Evolutionary conservation across 2,113 vertebrate genomes (phyloP).

Genomic region (Alexandromys fortis): DNA sequence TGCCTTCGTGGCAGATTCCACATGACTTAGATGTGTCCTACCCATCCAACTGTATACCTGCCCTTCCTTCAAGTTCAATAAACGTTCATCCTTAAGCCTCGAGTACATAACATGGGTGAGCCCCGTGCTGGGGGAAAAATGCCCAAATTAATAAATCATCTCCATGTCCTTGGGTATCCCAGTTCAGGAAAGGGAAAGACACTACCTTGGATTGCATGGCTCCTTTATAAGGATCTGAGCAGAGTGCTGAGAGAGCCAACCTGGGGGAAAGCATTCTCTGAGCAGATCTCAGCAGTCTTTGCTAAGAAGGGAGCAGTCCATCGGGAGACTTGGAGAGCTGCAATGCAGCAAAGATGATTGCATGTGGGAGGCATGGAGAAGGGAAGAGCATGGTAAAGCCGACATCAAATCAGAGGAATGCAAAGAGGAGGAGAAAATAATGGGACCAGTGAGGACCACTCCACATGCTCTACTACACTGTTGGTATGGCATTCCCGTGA

Average conservation of each 20-base stretch:
- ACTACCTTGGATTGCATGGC: neutral
- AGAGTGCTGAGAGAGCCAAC: neutral
- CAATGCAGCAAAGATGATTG: neutral
- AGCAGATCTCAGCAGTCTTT: neutral
- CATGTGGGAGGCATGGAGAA: neutral
- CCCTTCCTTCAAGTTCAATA: neutral
- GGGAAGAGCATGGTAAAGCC: fast-evolving
- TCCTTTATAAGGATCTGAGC: neutral
- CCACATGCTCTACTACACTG: neutral
- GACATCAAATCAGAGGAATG: neutral
- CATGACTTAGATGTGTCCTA: neutral
- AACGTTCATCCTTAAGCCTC: neutral
- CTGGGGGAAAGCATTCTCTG: neutral
- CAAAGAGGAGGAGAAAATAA: neutral
- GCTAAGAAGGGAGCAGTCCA: neutral
- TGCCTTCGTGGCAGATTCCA: neutral
- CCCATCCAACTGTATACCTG: neutral
- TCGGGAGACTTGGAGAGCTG: neutral
- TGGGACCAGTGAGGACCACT: neutral
- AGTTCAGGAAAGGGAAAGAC: neutral
- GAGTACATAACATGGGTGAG: neutral
- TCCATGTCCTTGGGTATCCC: neutral
- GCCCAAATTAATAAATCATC: neutral
- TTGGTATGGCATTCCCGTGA: neutral
- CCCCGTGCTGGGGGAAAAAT: no score